Conservation (phyloP, 1,140 invertebrate species). For the Drosophila bipectinata region DNA sequence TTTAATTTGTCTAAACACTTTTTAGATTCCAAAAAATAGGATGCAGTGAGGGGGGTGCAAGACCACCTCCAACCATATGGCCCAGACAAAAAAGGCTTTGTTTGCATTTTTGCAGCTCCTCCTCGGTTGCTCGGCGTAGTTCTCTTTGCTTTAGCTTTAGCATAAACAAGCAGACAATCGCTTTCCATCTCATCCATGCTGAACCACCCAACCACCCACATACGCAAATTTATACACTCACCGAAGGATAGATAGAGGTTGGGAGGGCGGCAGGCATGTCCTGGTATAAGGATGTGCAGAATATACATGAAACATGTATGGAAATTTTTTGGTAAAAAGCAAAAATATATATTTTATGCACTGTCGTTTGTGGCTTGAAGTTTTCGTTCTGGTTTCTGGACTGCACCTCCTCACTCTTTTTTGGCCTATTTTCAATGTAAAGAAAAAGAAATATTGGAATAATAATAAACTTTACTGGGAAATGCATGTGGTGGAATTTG, state of each 20-base stretch:
- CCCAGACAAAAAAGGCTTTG: conserved; percentile 73
- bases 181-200: conserved; percentile 18
- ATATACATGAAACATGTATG: conserved; percentile 61
- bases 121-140: conserved; percentile 16
- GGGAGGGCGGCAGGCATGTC: background rate
- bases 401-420: conserved; percentile 1
- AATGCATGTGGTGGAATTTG: conserved; percentile 54
- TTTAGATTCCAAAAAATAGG: conserved; percentile 46
- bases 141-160: conserved; percentile 47
- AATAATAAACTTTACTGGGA: conserved; percentile 56
- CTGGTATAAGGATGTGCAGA: too few species aligned
- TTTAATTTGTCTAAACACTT: conserved; percentile 82
- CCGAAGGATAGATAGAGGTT: conserved; percentile 14
- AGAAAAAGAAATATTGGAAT: conserved; percentile 32
- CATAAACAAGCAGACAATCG: conserved; percentile 62
- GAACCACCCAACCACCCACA: conserved; percentile 28
- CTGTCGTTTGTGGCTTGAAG: conserved; percentile 67
- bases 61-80: conserved; percentile 37
- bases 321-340: conserved; percentile 69
- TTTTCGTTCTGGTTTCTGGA: conserved; percentile 27
- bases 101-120: conserved; percentile 55
- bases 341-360: conserved; percentile 76
- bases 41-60: background rate
- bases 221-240: conserved; percentile 77
- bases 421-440: too few species aligned